Base-by-base conservation (phyloP, 1,140 invertebrate species). In the Phocides pigmalion region DNA sequence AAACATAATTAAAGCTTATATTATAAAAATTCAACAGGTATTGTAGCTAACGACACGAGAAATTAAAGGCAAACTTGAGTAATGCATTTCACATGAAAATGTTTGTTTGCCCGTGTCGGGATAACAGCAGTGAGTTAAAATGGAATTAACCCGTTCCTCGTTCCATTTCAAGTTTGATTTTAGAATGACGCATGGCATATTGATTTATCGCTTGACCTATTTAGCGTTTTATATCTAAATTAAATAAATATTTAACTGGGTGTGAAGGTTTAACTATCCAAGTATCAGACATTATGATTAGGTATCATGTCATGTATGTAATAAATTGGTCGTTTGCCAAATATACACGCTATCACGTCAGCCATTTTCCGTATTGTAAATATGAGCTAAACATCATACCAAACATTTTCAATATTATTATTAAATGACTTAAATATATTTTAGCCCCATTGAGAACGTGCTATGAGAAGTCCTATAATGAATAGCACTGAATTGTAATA, bases 181-280 rank as follows among this genome's bases (percentile, higher is more conserved):
- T 46, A 15, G 37, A 50, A 17, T 35, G 44, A 22, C 37, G 25
- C 42, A 41, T 47, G 25, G 15, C 15, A 54, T 15, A 22, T 16
- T 12, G 44, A 47, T 65, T 56, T 65, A 65, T 58, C 53, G 59
- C 50, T 46, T 44, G 59, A 56, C 61, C 61, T 75, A 68, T 78
- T 66, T 66, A 58, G 53, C 66, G 25, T 58, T 44, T 17, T 41
- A 58, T 35, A 51, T 51, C 49, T 35, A 35, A 51, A 51, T 51
- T 35, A 51, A 51, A 50, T 49, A 49, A 54, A 56, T 56, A 51
- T 51, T 37, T 32, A 44, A 44, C 54, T 50, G 47, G 47, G 47
- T 6, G 47, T 50, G 47, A 5, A 4, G 14, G 25, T 15, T 50
- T 15, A 8, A 32, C 20, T 14, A 42, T 17, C 53, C 22, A 56